A percentile compares a stretch with the other conserved stretches of the same genome.
Conservation (phyloP, 1,140 invertebrate genomes). For the Trypoxylus dichotomus region DNA sequence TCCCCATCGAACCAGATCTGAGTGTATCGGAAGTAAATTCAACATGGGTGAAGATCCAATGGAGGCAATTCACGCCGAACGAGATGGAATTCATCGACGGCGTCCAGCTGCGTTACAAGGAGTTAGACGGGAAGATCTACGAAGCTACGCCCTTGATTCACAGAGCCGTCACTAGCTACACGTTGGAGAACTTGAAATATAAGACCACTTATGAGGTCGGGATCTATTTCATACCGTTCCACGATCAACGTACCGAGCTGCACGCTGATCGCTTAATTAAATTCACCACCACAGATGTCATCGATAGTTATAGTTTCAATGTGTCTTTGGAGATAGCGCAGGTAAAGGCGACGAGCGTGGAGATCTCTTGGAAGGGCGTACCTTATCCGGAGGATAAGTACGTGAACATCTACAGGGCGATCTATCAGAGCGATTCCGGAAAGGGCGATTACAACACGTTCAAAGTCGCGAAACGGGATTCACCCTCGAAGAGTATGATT, state of each 20-base stretch:
- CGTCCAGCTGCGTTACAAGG: constrained; percentile 72
- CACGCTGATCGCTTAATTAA: constrained; percentile 68
- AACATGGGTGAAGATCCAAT: constrained; percentile 74
- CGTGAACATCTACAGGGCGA: constrained; percentile 86
- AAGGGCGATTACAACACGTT: constrained; percentile 80
- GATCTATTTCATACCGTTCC: constrained; percentile 75
- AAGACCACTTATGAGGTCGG: constrained; percentile 75
- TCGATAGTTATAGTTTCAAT: constrained; percentile 71
- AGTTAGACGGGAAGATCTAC: constrained; percentile 70
- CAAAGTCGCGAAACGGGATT: constrained; percentile 79
- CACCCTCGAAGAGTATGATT: constrained; percentile 69
- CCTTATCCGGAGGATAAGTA: constrained; percentile 86
- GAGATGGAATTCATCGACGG: constrained; percentile 78
- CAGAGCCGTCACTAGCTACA: constrained; percentile 70
- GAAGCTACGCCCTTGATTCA: constrained; percentile 77
- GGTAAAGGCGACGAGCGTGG: constrained; percentile 73
- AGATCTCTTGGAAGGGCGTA: constrained; percentile 79
- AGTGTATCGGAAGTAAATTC: constrained; percentile 73
- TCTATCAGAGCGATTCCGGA: constrained; percentile 75
- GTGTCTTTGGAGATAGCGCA: constrained; percentile 73
- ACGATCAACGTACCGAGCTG: constrained; percentile 72
- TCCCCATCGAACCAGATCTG: constrained; percentile 72
- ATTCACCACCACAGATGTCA: constrained; percentile 61
- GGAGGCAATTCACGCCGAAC: constrained; percentile 78
- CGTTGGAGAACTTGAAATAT: constrained; percentile 71